Percentiles rank a stretch among this genome's conserved stretches.
These are phyloP conservation scores for Lapara coniferarum DNA, from an alignment of 2,888 invertebrate genomes.

Conservation along the genomic window DNA sequence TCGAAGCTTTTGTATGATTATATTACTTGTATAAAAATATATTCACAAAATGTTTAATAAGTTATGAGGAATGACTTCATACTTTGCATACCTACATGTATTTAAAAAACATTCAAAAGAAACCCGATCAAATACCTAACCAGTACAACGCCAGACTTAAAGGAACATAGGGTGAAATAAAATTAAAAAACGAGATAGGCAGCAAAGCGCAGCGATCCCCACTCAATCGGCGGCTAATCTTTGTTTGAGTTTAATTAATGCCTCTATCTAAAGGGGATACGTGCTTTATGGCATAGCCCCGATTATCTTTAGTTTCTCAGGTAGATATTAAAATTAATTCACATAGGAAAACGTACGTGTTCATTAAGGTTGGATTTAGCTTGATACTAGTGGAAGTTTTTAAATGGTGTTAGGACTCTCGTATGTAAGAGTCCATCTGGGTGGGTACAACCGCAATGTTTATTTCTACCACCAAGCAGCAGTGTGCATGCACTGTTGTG, in stretches of 20 bases:
- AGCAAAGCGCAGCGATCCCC: slow-evolving; percentile 54
- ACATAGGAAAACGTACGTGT: background rate
- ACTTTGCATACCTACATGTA: too few relatives aligned
- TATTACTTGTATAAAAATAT: too few relatives aligned
- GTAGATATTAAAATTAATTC: slow-evolving; percentile 19
- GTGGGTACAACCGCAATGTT: too few relatives aligned
- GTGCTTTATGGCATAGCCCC: slow-evolving; percentile 3
- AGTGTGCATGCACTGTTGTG: too few relatives aligned
- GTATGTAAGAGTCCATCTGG: too few relatives aligned
- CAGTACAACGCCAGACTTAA: background rate
- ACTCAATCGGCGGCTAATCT: slow-evolving; percentile 68
- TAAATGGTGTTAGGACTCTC: too few relatives aligned
- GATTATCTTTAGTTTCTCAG: slow-evolving; percentile 28
- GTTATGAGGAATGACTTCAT: too few relatives aligned
- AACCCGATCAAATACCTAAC: background rate
- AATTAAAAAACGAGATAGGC: slow-evolving; percentile 49
- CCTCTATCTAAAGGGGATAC: slow-evolving; percentile 27
- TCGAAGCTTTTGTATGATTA: too few relatives aligned
- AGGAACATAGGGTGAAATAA: slow-evolving; percentile 8
- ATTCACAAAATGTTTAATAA: too few relatives aligned
- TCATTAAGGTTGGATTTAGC: too few relatives aligned
- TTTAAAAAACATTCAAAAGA: too few relatives aligned
- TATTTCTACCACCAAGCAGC: too few relatives aligned
- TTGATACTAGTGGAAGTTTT: background rate
- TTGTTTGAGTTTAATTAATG: slow-evolving; percentile 80